These are phyloP conservation scores for Cyrtorhinus lividipennis DNA, from an alignment of 1,140 invertebrate genomes.

Conservation along the genomic window DNA sequence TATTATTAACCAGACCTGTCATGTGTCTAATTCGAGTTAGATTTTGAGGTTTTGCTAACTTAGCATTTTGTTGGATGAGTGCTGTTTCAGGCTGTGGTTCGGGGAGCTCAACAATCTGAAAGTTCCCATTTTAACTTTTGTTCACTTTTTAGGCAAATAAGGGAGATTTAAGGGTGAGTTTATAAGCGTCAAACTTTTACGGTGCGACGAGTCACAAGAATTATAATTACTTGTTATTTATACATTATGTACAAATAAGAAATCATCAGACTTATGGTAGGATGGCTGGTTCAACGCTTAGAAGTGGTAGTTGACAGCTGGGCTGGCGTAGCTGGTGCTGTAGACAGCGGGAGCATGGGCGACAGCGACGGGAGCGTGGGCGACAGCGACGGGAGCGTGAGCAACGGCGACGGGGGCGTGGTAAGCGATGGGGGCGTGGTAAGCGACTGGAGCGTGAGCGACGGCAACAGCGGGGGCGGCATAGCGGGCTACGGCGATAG, in stretches of 20 bases:
- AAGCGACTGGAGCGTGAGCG: constrained; percentile 10
- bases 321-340: not conserved
- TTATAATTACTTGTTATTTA: not conserved
- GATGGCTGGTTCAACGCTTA: not conserved
- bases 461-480: constrained; percentile 5
- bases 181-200: too few species aligned
- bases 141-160: too few species aligned
- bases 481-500: constrained; percentile 7
- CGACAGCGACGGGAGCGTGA: not conserved
- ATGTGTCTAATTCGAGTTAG: too few species aligned
- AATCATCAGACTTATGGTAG: not conserved
- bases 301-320: constrained; percentile 4
- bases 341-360: not conserved
- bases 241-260: constrained; percentile 1
- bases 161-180: too few species aligned
- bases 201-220: too few species aligned
- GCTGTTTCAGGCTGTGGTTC: too few species aligned
- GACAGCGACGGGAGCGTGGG: constrained; percentile 10
- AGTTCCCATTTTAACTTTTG: too few species aligned
- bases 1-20: too few species aligned
- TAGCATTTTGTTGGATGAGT: too few species aligned
- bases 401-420: constrained; percentile 4
- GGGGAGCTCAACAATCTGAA: too few species aligned
- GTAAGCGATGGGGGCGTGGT: constrained; percentile 8
- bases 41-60: too few species aligned